Conservation (phyloP, 2,113 vertebrate genomes). For the Alligator sinensis region DNA sequence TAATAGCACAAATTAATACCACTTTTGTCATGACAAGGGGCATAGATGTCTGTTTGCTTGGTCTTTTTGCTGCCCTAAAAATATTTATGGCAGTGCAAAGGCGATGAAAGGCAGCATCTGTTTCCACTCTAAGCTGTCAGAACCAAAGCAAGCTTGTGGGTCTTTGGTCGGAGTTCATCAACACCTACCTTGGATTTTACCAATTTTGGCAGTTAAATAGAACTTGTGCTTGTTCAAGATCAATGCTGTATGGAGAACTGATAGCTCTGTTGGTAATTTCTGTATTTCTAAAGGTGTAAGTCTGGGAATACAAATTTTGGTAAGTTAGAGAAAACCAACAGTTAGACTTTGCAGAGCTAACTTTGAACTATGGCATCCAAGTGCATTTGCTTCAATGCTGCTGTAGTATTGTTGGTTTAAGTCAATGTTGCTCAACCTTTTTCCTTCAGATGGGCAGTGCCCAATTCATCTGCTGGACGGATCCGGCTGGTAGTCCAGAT, state of each 20-base stretch:
- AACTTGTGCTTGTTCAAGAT: constrained; percentile 11
- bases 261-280: constrained; percentile 22
- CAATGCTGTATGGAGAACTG: background rate
- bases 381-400: background rate
- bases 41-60: too few species aligned
- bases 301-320: constrained; percentile 13
- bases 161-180: background rate
- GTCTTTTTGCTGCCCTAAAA: too few species aligned
- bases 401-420: background rate
- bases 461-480: too few species aligned
- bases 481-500: too few species aligned
- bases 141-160: background rate
- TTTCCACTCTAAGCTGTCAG: background rate
- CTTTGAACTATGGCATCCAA: background rate
- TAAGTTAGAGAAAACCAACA: background rate
- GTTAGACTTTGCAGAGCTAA: background rate
- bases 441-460: too few species aligned
- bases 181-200: background rate
- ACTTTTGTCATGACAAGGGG: too few species aligned
- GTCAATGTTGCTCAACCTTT: too few species aligned
- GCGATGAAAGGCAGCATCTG: too few species aligned
- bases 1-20: too few species aligned
- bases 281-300: background rate
- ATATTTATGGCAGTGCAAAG: too few species aligned
- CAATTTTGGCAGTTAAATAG: constrained; percentile 18